Evolutionary conservation across 2,113 vertebrate genomes (phyloP), one percentile per base, ranked within the genome.

Genomic region (Apus apus): DNA sequence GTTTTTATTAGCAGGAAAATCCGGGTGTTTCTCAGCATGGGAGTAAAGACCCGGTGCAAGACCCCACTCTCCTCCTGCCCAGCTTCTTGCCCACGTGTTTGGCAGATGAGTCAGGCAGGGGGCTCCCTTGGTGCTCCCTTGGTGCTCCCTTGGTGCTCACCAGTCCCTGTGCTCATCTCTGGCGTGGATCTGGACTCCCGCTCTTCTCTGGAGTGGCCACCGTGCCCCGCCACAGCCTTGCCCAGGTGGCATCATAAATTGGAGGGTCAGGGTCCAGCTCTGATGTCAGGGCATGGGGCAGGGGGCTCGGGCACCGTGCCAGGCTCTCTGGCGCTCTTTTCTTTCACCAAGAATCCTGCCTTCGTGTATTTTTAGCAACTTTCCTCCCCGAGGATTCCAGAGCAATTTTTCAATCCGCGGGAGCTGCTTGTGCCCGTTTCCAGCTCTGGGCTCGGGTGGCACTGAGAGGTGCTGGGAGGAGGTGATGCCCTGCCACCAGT

Each of bases 351-450:
- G 74, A 85, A 80, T 26, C 71, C 72, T 6, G 90, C 92, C 88
- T 65, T n/a, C 7, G 1, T 60, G 67, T 96, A 95, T 97, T 96
- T 96, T 95, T 97, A 97, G 94, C 90, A 86, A 6, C 93, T 94
- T 95, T 92, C 89, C 85, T 96, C 93, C 91, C 89, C 4, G 9
- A 89, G 91, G 94, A 92, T 92, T 92, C 89, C 96, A 96, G 71
- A 90, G 83, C 66, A 30, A 53, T 90, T 96, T 94, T 95, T 94
- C 95, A 80, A 29, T 85, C 92, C 38, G 89, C 65, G 7, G 91
- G 85, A 93, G 74, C 30, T 1, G 4, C 74, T 19, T 19, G 92
- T 85, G 85, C 90, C 88, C n/a, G 1, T n/a, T 82, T 68, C 45
- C 88, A 85, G 70, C 88, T 46, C 88, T 48, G 0, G 1, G 60